phyloP scores from a whole-genome alignment of 2,113 vertebrate species.

The Macrotis lagotis region DNA sequence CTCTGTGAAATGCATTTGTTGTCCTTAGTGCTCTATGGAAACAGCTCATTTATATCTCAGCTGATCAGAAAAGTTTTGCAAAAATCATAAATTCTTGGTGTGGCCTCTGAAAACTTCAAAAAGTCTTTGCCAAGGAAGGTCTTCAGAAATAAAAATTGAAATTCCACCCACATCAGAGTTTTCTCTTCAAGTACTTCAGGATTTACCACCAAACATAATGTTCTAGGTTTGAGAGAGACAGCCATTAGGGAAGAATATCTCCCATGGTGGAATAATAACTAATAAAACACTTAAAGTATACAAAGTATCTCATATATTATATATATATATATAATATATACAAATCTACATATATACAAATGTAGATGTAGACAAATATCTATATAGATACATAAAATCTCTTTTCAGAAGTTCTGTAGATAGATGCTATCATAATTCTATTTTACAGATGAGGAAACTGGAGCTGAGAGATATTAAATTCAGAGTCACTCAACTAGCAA shows the following conservation, averaged over 20 bases:
- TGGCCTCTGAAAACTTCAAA: neutral
- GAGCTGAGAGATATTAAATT: neutral
- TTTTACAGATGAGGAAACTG: neutral
- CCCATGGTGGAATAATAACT: neutral
- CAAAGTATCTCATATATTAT: neutral
- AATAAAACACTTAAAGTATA: neutral
- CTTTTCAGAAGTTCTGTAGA: neutral
- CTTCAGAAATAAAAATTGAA: neutral
- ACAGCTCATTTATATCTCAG: neutral
- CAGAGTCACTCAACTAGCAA: neutral
- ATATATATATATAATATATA: too few relatives aligned
- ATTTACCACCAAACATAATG: neutral
- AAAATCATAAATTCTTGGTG: neutral
- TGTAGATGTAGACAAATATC: too few relatives aligned
- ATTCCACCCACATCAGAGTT: neutral
- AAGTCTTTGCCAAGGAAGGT: neutral
- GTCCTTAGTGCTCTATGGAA: neutral
- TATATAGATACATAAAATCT: too few relatives aligned
- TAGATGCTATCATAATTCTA: neutral
- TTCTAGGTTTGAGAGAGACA: neutral
- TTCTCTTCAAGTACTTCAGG: neutral
- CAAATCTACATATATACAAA: too few relatives aligned
- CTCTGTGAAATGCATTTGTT: neutral
- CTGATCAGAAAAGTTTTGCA: neutral
- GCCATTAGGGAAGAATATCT: neutral